Evolutionary conservation across 53 echinoderm and acorn worm species (phyloP).

Genomic region (Henricia sp.): DNA sequence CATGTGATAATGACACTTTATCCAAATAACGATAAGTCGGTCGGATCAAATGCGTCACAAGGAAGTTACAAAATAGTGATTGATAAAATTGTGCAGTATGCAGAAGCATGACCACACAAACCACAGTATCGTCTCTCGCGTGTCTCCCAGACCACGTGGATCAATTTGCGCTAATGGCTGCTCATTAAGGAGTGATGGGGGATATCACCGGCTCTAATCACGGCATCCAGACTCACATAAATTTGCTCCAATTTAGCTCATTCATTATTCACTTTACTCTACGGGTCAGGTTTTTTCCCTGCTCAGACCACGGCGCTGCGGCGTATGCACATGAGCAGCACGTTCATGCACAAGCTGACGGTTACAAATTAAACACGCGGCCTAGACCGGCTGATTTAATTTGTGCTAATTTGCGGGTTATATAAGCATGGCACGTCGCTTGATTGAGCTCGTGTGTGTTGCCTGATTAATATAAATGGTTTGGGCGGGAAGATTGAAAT

Average conservation of each 20-base stretch:
- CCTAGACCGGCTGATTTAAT: conserved; percentile 27
- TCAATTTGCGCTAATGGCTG: conserved; percentile 13
- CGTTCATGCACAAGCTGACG: conserved; percentile 3
- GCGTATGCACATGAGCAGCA: not conserved
- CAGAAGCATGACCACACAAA: not conserved
- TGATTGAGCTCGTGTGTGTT: conserved; percentile 9
- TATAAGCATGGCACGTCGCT: conserved; percentile 30
- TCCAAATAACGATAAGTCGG: too few relatives aligned
- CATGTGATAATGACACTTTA: too few relatives aligned
- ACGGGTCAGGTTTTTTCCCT: not conserved
- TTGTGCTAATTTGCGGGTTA: conserved; percentile 52
- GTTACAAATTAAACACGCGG: conserved; percentile 14
- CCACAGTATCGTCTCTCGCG: not conserved
- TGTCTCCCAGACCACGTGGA: not conserved
- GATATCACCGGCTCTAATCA: conserved; percentile 35
- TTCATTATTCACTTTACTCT: conserved; percentile 52
- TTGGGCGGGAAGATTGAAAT: conserved; percentile 4
- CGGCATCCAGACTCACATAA: not conserved
- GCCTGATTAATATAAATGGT: conserved; percentile 10
- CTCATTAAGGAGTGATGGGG: conserved; percentile 10
- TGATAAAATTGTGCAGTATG: too few relatives aligned
- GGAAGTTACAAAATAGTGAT: too few relatives aligned
- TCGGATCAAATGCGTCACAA: too few relatives aligned
- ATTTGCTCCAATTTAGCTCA: conserved; percentile 32
- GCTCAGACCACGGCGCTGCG: not conserved